Evolutionary conservation across 2,113 vertebrate genomes (phyloP), one percentile per base, ranked within the genome.

Genomic region (Hipposideros armiger): DNA sequence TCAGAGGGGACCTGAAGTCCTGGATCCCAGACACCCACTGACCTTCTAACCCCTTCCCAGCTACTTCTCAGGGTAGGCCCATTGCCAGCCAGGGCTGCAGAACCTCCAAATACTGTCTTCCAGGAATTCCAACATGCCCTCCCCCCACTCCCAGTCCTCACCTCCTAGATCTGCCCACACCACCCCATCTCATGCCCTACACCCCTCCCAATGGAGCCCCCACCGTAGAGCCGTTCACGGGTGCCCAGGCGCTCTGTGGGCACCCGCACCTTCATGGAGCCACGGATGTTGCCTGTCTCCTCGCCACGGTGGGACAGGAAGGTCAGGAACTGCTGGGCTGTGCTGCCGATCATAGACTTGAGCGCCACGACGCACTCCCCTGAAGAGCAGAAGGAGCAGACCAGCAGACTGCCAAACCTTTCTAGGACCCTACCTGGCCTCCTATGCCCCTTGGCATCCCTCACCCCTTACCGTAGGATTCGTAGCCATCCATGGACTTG

Each of bases 301-400:
- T 99, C 99, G 0, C 99, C 99, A 0, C 99, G 99, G 98, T 99
- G 99, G 19, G 99, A 99, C 91, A 99, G 98, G 97, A 99, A 99
- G 11, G 99, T 99, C 97, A 99, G 99, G 98, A 99, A 99, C 98
- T 99, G 99, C 98, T 99, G 99, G 0, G 99, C 98, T 0, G 99
- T 99, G 98, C 99, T 99, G 97, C 99, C 99, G 4, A 99, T 99
- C 99, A 99, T 99, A 0, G 99, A 99, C 97, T 99, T 99, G 72
- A 99, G 99, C 0, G 99, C 99, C 40, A 99, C 98, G 66, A 99
- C 99, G n/a, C 99, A 99, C 95, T 99, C 99, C 16, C 99, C 99
- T 99, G 95, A 8, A 66, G 76, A 74, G 85, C 2, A 93, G 8
- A 69, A 0, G 3, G 32, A n/a, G 82, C 7, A 58, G 50, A 78